Conservation (phyloP, 2,797 vertebrate genomes). For the Tapirus indicus region DNA sequence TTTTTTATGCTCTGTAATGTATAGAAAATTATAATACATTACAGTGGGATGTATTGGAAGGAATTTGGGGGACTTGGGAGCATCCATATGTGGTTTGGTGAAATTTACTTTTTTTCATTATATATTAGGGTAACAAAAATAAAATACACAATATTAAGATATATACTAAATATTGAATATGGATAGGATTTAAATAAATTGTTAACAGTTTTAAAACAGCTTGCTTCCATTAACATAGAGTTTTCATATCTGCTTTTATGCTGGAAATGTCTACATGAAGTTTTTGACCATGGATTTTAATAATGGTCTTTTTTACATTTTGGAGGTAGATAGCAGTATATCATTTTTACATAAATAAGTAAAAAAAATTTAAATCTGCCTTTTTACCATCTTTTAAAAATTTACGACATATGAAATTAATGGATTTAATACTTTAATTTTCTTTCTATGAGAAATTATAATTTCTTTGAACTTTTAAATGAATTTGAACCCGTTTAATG, state of each 20-base stretch:
- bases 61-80: background rate
- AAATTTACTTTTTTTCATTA: background rate
- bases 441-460: background rate
- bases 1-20: background rate
- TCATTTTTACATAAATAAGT: background rate
- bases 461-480: background rate
- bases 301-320: background rate
- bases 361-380: background rate
- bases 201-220: background rate
- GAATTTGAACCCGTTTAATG: background rate
- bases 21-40: background rate
- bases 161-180: background rate
- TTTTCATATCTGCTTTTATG: background rate
- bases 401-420: background rate
- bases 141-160: background rate
- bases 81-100: background rate
- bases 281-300: constrained; percentile 22
- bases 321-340: background rate
- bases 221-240: background rate
- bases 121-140: background rate
- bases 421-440: background rate
- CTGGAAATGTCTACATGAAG: background rate
- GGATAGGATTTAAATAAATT: background rate
- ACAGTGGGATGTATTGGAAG: background rate
- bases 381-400: background rate